A percentile compares a stretch with the other conserved stretches of the same genome.
Evolutionary conservation across 1,140 invertebrate genomes (phyloP).

Genomic region (Cotesia vestalis): DNA sequence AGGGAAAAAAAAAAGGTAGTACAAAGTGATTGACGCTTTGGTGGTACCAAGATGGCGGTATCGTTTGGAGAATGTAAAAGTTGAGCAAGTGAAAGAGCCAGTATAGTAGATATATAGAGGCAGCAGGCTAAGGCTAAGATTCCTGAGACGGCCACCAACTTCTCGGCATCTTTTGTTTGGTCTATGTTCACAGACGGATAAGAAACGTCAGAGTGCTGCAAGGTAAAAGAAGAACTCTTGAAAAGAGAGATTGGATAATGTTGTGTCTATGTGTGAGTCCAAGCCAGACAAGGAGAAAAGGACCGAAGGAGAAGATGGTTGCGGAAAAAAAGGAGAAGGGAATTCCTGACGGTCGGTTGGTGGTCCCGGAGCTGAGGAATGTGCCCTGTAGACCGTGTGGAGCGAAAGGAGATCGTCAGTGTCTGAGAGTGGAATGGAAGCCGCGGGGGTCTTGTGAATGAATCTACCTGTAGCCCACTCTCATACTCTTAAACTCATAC

Average conservation of each 20-base stretch:
- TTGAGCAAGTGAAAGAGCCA: conserved; percentile 29
- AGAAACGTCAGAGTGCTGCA: conserved; percentile 25
- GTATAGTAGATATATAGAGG: too few relatives aligned
- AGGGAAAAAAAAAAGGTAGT: too few relatives aligned
- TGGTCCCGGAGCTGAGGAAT: conserved; percentile 49
- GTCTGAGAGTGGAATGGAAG: conserved; percentile 31
- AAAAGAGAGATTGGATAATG: neutral
- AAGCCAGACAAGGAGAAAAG: neutral
- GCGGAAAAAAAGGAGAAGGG: conserved; percentile 25
- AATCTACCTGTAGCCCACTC: conserved; percentile 46
- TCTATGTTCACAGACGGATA: conserved; percentile 43
- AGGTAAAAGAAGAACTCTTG: conserved; percentile 2
- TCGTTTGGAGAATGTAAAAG: conserved; percentile 7
- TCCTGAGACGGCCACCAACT: conserved; percentile 35
- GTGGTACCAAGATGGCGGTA: conserved; percentile 16
- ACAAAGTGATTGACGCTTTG: conserved; percentile 24
- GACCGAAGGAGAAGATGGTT: neutral
- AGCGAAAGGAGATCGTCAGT: neutral
- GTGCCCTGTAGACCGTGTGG: conserved; percentile 38
- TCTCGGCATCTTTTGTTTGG: conserved; percentile 51
- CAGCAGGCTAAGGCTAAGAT: conserved; percentile 39
- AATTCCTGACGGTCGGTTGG: conserved; percentile 47
- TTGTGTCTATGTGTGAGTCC: too few relatives aligned
- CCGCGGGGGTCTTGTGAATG: conserved; percentile 55
- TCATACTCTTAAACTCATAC: conserved; percentile 1